Conservation (phyloP, 2,113 vertebrate species). For the Cyrtonyx montezumae region DNA sequence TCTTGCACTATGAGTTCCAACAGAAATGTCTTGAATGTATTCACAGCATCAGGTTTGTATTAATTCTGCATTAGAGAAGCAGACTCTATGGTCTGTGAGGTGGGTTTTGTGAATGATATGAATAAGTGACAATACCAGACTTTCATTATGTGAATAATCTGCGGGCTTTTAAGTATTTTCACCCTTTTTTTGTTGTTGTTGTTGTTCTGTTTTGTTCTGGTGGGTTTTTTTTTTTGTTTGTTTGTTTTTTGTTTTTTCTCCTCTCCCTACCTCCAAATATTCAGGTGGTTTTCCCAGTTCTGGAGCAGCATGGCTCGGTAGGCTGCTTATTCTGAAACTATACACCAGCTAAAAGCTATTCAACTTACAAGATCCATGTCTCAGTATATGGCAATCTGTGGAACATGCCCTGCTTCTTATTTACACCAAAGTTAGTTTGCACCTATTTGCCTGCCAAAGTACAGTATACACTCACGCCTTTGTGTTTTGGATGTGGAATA, state of each 20-base stretch:
- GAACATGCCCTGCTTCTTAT: neutral
- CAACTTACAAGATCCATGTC: neutral
- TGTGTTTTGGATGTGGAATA: neutral
- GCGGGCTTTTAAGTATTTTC: neutral
- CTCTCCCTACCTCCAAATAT: neutral
- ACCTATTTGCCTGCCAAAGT: neutral
- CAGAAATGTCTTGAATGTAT: neutral
- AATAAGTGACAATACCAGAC: neutral
- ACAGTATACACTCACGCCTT: neutral
- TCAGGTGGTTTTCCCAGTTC: neutral
- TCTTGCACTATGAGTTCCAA: neutral
- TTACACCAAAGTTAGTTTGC: neutral
- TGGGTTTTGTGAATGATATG: neutral
- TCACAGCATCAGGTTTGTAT: neutral
- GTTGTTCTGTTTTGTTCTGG: too few species aligned
- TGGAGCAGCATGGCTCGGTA: neutral
- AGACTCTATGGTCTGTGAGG: neutral
- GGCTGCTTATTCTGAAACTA: neutral
- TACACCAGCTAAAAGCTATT: neutral
- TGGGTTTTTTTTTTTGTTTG: too few species aligned
- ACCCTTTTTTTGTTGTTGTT: too few species aligned
- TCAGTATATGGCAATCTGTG: neutral
- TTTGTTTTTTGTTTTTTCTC: neutral
- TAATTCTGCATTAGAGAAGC: too few species aligned
- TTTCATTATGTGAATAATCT: neutral